These are phyloP conservation scores for Reinhardtius hippoglossoides DNA, from an alignment of 2,113 vertebrate genomes.

Conservation along the genomic window DNA sequence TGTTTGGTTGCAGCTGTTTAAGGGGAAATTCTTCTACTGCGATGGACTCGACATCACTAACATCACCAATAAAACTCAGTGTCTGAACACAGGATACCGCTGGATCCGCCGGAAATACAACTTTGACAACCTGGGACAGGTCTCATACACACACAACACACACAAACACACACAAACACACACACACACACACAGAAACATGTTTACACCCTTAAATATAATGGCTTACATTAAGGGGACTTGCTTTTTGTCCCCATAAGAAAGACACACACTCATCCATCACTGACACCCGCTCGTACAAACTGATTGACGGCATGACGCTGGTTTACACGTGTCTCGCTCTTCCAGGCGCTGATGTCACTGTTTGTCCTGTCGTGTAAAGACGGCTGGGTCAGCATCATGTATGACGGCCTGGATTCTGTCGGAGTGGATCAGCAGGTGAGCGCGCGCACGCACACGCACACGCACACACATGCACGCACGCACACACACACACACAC, in stretches of 20 bases:
- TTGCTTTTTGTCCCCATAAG: constrained; percentile 54
- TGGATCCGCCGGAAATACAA: constrained; percentile 97
- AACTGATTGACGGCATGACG: constrained; percentile 17
- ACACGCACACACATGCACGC: constrained; percentile 12
- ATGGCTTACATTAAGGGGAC: too few relatives aligned
- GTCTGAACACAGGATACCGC: constrained; percentile 84
- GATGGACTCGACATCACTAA: constrained; percentile 90
- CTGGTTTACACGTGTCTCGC: constrained; percentile 26
- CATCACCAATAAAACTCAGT: constrained; percentile 91
- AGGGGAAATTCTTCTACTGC: constrained; percentile 97
- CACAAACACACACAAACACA: neutral
- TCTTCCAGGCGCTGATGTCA: constrained; percentile 78
- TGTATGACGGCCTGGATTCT: constrained; percentile 91
- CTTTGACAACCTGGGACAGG: constrained; percentile 98
- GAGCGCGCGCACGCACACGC: constrained; percentile 26
- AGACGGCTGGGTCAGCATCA: constrained; percentile 93
- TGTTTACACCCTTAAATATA: too few relatives aligned
- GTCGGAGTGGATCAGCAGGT: constrained; percentile 92
- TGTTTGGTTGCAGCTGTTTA: constrained; percentile 88
- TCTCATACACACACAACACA: constrained; percentile 53
- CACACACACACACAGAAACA: neutral
- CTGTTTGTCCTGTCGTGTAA: constrained; percentile 87
- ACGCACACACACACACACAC: constrained; percentile 5
- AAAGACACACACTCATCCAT: constrained; percentile 26
- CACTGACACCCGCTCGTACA: neutral